Base-by-base conservation (phyloP, 2,113 vertebrate species). In the Caloenas nicobarica region DNA sequence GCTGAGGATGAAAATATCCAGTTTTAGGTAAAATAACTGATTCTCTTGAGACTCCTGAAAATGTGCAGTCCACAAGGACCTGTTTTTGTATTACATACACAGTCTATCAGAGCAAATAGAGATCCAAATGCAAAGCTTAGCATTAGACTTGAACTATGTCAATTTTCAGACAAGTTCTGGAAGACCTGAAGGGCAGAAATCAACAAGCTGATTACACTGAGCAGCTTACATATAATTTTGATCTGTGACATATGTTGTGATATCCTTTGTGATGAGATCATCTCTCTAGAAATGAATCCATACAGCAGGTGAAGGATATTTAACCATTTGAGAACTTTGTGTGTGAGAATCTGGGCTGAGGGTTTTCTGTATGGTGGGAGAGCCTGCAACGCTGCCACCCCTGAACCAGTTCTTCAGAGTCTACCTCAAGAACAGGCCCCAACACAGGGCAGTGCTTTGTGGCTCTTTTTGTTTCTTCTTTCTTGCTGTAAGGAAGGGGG, bases 141-240 rank as follows among this genome's bases (percentile, higher is more conserved):
- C 44, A 53, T 54, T 68, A 78, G 33, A 46, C 28, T 62, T 71
- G 40, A 88, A 69, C 48, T 21, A 10, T 7, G 25, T 21, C 50
- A 56, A 46, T 54, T 79, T 89, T 65, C 65, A 81, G 70, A 40
- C 34, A 92, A 81, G 42, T 85, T 93, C 71, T 83, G 38, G 57
- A 92, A 94, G 76, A 86, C 34, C 7, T 46, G 48, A 81, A 77
- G 33, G n/a, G 77, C 60, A 92, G 82, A 89, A 95, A 93, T 92
- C 81, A 92, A 85, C 54, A 81, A 85, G 89, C 57, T 91, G 89
- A 91, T 91, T 87, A 94, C 62, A 72, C 22, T 72, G 81, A 97
- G 70, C 73, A 70, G 62, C 68, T 94, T 87, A 92, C 17, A 31
- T 53, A 79, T 88, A 88, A 71, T 89, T 89, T 72, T 89, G 84